Percentiles rank a stretch among this genome's conserved stretches.
Evolutionary conservation across 2,797 vertebrate species (phyloP).

Genomic region (Amniataba percoides): DNA sequence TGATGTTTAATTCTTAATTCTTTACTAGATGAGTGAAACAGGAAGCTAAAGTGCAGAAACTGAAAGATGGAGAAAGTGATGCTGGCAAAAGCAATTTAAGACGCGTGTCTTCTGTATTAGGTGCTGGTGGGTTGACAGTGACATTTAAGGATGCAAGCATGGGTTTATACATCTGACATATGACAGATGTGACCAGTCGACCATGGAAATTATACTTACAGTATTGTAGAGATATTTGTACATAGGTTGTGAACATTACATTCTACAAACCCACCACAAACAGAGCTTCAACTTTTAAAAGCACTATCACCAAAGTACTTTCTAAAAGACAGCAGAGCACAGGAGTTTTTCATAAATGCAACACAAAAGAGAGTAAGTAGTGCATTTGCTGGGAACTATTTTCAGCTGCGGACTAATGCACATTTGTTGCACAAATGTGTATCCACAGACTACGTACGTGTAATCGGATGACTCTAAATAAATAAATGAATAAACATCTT

Average conservation of each 20-base stretch:
- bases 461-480: background rate
- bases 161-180: conserved; percentile 7
- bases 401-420: background rate
- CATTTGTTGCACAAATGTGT: background rate
- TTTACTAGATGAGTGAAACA: background rate
- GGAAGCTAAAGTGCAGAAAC: background rate
- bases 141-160: conserved; percentile 22
- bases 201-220: background rate
- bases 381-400: background rate
- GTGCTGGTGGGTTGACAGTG: conserved; percentile 3
- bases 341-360: background rate
- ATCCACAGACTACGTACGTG: background rate
- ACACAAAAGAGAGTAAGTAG: background rate
- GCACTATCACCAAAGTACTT: background rate
- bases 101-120: background rate
- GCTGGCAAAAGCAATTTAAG: background rate
- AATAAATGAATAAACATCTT: no score
- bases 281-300: background rate
- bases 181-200: conserved; percentile 6
- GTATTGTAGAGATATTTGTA: background rate
- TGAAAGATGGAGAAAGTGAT: background rate
- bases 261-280: background rate
- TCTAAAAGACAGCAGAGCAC: background rate
- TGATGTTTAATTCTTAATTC: background rate
- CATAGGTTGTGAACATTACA: background rate